phyloP scores from a whole-genome alignment of 2,797 vertebrate species.

The Botia almorhae region DNA sequence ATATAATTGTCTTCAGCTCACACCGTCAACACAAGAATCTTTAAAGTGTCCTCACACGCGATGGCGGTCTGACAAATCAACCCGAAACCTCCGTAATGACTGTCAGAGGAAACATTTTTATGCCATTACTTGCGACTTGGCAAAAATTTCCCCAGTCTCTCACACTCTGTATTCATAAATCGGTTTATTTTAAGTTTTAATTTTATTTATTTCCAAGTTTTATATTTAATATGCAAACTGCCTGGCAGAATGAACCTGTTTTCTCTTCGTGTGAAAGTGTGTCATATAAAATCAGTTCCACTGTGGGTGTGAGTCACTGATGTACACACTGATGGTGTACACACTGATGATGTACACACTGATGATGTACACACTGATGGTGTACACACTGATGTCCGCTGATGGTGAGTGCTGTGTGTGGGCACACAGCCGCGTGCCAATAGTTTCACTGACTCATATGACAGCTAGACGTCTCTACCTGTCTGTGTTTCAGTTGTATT shows the following conservation, averaged over 20 bases:
- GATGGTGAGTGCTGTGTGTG: not conserved
- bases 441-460: constrained; percentile 30
- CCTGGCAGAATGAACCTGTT: not conserved
- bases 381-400: not conserved
- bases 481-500: not conserved
- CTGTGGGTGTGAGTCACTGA: not conserved
- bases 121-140: not conserved
- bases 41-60: not conserved
- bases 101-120: not conserved
- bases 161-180: not conserved
- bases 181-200: not conserved
- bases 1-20: not conserved
- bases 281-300: not conserved
- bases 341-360: too few species aligned
- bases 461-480: not conserved
- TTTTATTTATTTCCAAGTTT: too few species aligned
- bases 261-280: not conserved
- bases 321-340: too few species aligned
- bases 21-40: not conserved
- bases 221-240: not conserved
- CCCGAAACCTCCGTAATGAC: not conserved
- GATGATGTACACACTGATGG: not conserved
- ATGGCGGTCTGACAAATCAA: not conserved
- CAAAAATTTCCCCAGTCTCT: not conserved
- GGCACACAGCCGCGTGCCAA: not conserved